phyloP scores from a whole-genome alignment of 2,797 vertebrate species.

The Gallinago nigripennis region DNA sequence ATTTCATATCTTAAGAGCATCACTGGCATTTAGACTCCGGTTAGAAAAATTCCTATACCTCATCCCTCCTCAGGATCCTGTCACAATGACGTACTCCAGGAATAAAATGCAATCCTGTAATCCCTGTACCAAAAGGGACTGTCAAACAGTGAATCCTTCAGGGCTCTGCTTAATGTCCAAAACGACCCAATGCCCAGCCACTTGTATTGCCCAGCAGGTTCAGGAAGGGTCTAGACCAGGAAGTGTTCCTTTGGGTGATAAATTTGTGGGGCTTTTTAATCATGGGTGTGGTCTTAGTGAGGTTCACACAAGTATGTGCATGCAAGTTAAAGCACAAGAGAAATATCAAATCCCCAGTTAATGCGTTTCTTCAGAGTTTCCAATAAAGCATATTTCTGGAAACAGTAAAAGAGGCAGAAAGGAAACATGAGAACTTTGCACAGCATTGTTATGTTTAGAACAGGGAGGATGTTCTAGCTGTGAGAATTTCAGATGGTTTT shows the following conservation, averaged over 20 bases:
- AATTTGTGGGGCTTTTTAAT: background rate
- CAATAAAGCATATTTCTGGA: background rate
- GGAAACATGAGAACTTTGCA: background rate
- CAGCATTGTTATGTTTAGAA: background rate
- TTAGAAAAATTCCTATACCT: background rate
- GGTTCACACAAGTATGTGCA: background rate
- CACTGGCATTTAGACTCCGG: background rate
- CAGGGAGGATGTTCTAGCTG: background rate
- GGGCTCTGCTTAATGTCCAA: background rate
- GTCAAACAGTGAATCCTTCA: background rate
- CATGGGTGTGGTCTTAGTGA: background rate
- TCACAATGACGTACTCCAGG: accelerated
- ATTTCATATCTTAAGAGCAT: background rate
- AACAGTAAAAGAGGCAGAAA: background rate
- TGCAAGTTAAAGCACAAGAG: background rate
- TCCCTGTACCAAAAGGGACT: background rate
- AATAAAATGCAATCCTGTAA: background rate
- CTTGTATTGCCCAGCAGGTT: background rate
- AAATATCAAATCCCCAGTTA: background rate
- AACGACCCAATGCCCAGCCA: background rate
- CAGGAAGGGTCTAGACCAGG: background rate
- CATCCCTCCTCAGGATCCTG: background rate
- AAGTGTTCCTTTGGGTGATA: background rate
- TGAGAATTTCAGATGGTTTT: conserved; percentile 13
- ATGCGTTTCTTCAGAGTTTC: background rate